A percentile compares a stretch with the other conserved stretches of the same genome.
These are phyloP conservation scores for Acleris holmiana DNA, from an alignment of 2,888 invertebrate genomes.

Conservation along the genomic window DNA sequence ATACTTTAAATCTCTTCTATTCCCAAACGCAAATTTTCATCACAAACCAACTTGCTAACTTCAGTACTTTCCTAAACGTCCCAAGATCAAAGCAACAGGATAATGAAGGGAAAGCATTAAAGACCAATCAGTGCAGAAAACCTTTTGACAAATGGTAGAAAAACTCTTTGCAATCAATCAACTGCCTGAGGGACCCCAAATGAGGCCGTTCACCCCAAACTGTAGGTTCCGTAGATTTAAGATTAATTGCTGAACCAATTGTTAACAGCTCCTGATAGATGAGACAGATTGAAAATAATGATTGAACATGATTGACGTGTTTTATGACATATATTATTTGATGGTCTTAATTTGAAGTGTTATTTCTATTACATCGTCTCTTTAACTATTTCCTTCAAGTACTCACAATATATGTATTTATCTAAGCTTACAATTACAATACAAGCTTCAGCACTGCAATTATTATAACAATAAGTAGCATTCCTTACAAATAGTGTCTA, in stretches of 20 bases:
- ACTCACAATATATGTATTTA: too few relatives aligned
- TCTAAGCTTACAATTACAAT: too few relatives aligned
- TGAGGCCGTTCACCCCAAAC: conserved; percentile 66
- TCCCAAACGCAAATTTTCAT: not conserved
- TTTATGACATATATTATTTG: not conserved
- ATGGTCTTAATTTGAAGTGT: too few relatives aligned
- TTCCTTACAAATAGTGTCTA: too few relatives aligned
- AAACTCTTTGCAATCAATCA: conserved; percentile 69
- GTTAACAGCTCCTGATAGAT: conserved; percentile 31
- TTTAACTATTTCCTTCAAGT: too few relatives aligned
- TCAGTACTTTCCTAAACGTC: not conserved
- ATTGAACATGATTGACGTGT: conserved; percentile 24
- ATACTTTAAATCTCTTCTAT: too few relatives aligned
- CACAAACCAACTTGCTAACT: not conserved
- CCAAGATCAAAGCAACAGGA: conserved; percentile 22
- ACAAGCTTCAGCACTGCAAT: too few relatives aligned
- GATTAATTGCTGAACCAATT: conserved; percentile 31
- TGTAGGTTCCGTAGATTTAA: conserved; percentile 33
- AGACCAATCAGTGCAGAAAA: conserved; percentile 59
- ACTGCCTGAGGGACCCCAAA: conserved; percentile 50
- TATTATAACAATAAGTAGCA: too few relatives aligned
- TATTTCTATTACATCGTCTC: too few relatives aligned
- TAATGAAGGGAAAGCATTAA: conserved; percentile 25
- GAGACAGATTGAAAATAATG: conserved; percentile 30
- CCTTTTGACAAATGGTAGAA: conserved; percentile 75